Base-by-base conservation (phyloP, 2,888 invertebrate species). In the Meghimatium bilineatum region DNA sequence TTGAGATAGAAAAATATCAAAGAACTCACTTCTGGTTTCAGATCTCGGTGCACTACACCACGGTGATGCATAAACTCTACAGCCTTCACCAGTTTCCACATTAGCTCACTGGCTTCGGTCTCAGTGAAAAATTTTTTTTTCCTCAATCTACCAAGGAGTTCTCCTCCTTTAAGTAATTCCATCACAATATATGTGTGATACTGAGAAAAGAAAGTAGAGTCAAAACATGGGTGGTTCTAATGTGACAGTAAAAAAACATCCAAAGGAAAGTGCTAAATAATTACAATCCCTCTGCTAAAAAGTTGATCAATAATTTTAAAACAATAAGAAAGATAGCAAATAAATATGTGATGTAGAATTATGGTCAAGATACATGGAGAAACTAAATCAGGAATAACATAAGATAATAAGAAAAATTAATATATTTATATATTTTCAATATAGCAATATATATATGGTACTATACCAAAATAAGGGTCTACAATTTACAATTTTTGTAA, bases 41-140 rank as follows among this genome's bases (percentile, higher is more conserved):
- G 95, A 94, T 99, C 99, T 52, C 98, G 94, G 93, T 99, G 99
- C 81, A 97, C 98, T 71, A 98, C 96, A 29, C 96, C 96, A 81
- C 96, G 95, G 36, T 95, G 94, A 94, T 98, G 98, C 95, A 99
- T 96, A 93, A 96, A 97, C 52, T 95, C 94, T 36, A 98, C 96
- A 78, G 97, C 98, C 29, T 96, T 95, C 0, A 97, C 96, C 71
- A 99, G 94, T 93, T 97, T 97, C 56, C 95, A 94, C 94, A 98
- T 96, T 82, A 99, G 96, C 17, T 95, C 94, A n/a, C 96, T 95
- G 12, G 98, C 97, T 88, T 95, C 95, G 0, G 95, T 93, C 94
- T 99, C 99, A 0, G 96, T 96, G 89, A 98, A 95, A 78, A 95
- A 95, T 80, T 95, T 95, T 88, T 95, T 95, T 88, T 95, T 95